Evolutionary conservation across 2,888 invertebrate species (phyloP), one percentile per base, ranked within the genome.

Genomic region (Pristionchus mayeri): DNA sequence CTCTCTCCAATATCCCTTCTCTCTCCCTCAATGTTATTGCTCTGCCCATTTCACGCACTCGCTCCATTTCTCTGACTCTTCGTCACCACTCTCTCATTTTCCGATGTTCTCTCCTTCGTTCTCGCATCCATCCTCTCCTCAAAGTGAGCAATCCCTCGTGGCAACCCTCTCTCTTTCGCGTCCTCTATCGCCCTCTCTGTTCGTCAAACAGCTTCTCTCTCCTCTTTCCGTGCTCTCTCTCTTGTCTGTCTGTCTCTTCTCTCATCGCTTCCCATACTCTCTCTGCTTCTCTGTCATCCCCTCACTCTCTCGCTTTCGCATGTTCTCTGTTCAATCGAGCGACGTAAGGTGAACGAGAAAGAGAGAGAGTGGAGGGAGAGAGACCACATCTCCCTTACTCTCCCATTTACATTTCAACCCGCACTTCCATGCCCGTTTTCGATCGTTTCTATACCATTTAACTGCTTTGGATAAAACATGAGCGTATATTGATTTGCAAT

Each of bases 331-430:
- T 18, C 67, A 18, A 67, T 67, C 67, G 67, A 67, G 67, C 67
- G 67, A 67, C 16, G 67, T 7, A 67, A 67, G 67, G 67, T 67
- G 67, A 67, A 67, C 9, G 67, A 67, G 67, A 67, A 67, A 67
- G 67, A n/a, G 67, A 40, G 67, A 67, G 67, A 67, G 67, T 3
- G 21, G 67, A 21, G 21, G 37, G 37, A 67, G 67, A 67, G 37
- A 7, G 30, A 21, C 67, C 21, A 34, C 37, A 34, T 37, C 30
- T 60, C 37, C 18, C 34, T 37, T 37, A 9, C 34, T 9, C 9
- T 21, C 21, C 37, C 67, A 67, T 67, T 67, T 67, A 67, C 67
- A 67, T 67, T 67, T 67, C 67, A 67, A 37, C 67, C 37, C 67
- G 54, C 21, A 40, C 67, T 67, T 27, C 7, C 37, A 37, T 67